phyloP scores from a whole-genome alignment of 2,888 invertebrate species.

The Oscheius sp. region DNA sequence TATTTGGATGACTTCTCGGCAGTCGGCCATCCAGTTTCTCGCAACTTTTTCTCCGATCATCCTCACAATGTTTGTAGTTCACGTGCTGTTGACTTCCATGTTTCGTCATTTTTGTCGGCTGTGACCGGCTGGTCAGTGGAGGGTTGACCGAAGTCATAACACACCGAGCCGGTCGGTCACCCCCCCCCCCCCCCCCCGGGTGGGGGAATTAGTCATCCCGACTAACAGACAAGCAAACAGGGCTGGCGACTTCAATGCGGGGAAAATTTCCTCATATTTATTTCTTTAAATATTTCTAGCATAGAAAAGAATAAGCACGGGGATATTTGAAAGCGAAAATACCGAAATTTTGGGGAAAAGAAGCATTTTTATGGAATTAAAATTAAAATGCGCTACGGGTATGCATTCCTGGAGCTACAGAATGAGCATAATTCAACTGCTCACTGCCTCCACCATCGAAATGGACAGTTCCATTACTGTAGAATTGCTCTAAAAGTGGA shows the following conservation, averaged over 20 bases:
- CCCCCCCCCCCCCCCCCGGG: too few relatives aligned
- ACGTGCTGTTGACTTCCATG: conserved; percentile 25
- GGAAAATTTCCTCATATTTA: neutral
- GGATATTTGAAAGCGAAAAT: neutral
- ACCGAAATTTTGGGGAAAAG: too few relatives aligned
- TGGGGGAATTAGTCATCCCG: conserved; percentile 20
- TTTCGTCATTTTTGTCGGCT: conserved; percentile 11
- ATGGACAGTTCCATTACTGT: neutral
- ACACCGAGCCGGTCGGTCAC: conserved; percentile 25
- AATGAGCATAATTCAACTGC: conserved; percentile 23
- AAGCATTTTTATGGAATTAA: neutral
- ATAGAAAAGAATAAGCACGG: neutral
- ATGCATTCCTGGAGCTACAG: conserved; percentile 24
- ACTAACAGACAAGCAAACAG: conserved; percentile 13
- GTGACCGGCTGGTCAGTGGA: conserved; percentile 8
- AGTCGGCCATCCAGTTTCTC: neutral
- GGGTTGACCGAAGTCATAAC: neutral
- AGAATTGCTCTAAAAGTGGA: conserved; percentile 32
- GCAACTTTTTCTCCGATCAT: neutral
- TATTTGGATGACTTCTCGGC: neutral
- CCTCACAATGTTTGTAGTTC: conserved; percentile 18
- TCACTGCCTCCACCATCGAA: conserved; percentile 22
- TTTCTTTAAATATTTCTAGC: too few relatives aligned
- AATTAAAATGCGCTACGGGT: conserved; percentile 5
- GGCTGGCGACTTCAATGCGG: neutral